Evolutionary conservation across 1,140 invertebrate species (phyloP), one percentile per base, ranked within the genome.

Genomic region (Microplitis mediator): DNA sequence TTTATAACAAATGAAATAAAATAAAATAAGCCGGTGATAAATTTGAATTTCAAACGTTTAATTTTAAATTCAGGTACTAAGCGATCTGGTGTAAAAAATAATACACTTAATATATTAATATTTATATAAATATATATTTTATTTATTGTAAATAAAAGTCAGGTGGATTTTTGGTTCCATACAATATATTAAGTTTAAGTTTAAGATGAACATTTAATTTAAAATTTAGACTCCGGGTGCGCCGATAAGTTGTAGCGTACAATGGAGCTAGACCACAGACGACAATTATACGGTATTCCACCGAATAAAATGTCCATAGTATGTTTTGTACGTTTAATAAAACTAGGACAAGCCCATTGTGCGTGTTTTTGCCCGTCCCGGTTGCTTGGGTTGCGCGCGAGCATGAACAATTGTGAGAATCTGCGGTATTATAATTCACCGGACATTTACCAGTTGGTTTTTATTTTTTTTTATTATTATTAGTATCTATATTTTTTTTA

Each of bases 311-410:
- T 39, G 14, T 39, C 6, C 4, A 5, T 45, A 45, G 39, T 45
- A 11, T 45, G 39, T 45, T 45, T 45, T 45, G 39, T 45, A 45
- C 39, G 39, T 1, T 45, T 9, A 45, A 31, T 6, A 65, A 65
- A 65, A 65, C 63, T 65, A 39, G 63, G 63, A 65, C 63, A 65
- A 50, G 45, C 36, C 39, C 45, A 51, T 50, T 65, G 62, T 65
- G 45, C 39, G 63, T 65, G 39, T 35, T 16, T 65, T 51, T 45
- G 39, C 8, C 39, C 39, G 63, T 65, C 45, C 23, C 63, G 63
- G 63, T 65, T 65, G 63, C 63, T 51, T 51, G 63, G 32, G 14
- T 35, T 23, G 45, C 63, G 14, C 36, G 63, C 16, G 32, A 39
- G 61, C 45, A 39, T 65, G 35, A 65, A 64, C 62, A 64, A 64